Conservation (phyloP, 1,140 invertebrate species). For the Drosophila pruinosa region DNA sequence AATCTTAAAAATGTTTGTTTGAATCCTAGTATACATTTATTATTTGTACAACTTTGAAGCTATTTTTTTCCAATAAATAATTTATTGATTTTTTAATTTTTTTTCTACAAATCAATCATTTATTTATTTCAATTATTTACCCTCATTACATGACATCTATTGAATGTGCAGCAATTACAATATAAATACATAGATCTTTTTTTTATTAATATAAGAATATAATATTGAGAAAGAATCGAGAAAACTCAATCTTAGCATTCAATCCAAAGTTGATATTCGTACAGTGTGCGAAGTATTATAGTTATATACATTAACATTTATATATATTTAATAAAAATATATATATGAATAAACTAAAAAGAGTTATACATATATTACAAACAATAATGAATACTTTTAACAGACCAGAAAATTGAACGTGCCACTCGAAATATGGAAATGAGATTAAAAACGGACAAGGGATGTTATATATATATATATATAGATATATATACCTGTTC, state of each 20-base stretch:
- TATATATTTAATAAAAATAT: constrained; percentile 18
- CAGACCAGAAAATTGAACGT: constrained; percentile 8
- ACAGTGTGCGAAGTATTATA: constrained; percentile 35
- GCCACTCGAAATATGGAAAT: constrained; percentile 13
- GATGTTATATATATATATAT: constrained; percentile 3
- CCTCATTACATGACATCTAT: neutral
- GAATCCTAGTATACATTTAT: constrained; percentile 22
- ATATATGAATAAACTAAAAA: constrained; percentile 12
- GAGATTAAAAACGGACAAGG: neutral
- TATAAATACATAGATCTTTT: constrained; percentile 33
- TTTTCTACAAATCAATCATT: constrained; percentile 6
- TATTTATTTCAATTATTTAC: constrained; percentile 1
- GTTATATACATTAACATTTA: constrained; percentile 24
- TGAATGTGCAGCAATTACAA: neutral
- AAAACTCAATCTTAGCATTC: constrained; percentile 22
- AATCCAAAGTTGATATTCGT: constrained; percentile 40
- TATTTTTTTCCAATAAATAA: constrained; percentile 40
- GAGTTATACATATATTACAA: constrained; percentile 27
- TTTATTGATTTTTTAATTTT: constrained; percentile 24
- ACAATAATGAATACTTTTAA: constrained; percentile 5
- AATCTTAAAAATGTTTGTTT: constrained; percentile 45
- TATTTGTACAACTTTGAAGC: constrained; percentile 34
- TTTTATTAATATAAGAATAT: constrained; percentile 5
- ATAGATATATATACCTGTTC: neutral
- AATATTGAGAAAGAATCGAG: constrained; percentile 2